Evolutionary conservation across 1,140 invertebrate species (phyloP).

Genomic region (Delia radicum): DNA sequence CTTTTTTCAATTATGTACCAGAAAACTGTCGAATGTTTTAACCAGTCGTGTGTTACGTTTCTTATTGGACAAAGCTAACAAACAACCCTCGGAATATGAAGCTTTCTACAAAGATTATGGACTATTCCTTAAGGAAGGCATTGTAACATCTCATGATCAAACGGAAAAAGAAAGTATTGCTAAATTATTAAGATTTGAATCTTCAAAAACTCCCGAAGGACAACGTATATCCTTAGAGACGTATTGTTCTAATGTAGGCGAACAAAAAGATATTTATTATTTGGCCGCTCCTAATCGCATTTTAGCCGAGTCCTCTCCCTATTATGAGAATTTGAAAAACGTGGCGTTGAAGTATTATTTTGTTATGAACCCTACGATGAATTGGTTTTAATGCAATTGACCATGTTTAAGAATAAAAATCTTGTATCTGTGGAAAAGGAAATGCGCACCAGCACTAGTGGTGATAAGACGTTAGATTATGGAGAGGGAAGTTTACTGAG

Average conservation of each 20-base stretch:
- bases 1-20: slow-evolving; percentile 39
- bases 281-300: slow-evolving; percentile 88
- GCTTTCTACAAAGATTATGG: slow-evolving; percentile 91
- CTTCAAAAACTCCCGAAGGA: slow-evolving; percentile 69
- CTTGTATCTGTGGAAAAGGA: slow-evolving; percentile 93
- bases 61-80: slow-evolving; percentile 80
- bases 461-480: slow-evolving; percentile 60
- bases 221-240: slow-evolving; percentile 80
- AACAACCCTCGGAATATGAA: slow-evolving; percentile 79
- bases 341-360: slow-evolving; percentile 89
- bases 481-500: slow-evolving; percentile 68
- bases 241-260: slow-evolving; percentile 78
- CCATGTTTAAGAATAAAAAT: slow-evolving; percentile 76
- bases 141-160: slow-evolving; percentile 79
- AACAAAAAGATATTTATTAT: slow-evolving; percentile 89
- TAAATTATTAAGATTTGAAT: slow-evolving; percentile 90
- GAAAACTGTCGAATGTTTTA: slow-evolving; percentile 82
- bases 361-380: slow-evolving; percentile 97
- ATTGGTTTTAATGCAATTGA: slow-evolving; percentile 86
- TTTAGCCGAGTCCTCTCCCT: slow-evolving; percentile 90
- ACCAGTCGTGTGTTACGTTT: slow-evolving; percentile 85
- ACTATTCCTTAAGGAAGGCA: slow-evolving; percentile 93
- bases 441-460: slow-evolving; percentile 70
- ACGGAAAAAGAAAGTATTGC: slow-evolving; percentile 89
- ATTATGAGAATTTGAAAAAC: slow-evolving; percentile 89